These are phyloP conservation scores for Bursaphelenchus mucronatus DNA, from an alignment of 1,140 invertebrate genomes.

Conservation along the genomic window DNA sequence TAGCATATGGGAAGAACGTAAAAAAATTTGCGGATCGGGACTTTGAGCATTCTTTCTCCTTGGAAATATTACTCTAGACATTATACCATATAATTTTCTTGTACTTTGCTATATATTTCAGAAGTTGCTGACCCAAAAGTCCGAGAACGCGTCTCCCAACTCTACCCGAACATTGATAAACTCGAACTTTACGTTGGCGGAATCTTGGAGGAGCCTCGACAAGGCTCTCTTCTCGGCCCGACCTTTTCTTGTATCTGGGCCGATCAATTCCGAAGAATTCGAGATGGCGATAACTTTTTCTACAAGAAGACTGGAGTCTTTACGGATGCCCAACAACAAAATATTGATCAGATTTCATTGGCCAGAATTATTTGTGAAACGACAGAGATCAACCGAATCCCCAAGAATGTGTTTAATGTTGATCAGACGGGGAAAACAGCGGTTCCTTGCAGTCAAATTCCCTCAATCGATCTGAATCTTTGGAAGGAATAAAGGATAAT, in stretches of 20 bases:
- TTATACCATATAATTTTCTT: no score
- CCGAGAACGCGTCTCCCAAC: conserved; percentile 27
- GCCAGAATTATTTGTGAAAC: conserved; percentile 37
- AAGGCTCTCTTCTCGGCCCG: conserved; percentile 39
- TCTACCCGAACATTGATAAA: conserved; percentile 32
- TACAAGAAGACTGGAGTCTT: conserved; percentile 32
- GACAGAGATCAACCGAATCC: conserved; percentile 38
- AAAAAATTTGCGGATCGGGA: no score
- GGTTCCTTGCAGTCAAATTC: conserved; percentile 32
- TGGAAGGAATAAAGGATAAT: conserved; percentile 23
- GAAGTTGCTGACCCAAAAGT: conserved; percentile 37
- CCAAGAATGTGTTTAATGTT: conserved; percentile 44
- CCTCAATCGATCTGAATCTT: conserved; percentile 25
- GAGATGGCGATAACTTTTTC: conserved; percentile 49
- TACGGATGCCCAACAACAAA: conserved; percentile 20
- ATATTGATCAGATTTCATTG: conserved; percentile 30
- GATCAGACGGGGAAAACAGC: conserved; percentile 35
- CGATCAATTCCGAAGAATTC: conserved; percentile 41
- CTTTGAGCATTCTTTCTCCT: no score
- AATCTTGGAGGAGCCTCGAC: conserved; percentile 39
- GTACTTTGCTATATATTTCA: conserved; percentile 18
- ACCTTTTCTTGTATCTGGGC: conserved; percentile 48
- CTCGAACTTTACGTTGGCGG: conserved; percentile 48
- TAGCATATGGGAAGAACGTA: no score
- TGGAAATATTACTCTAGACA: no score